phyloP scores from a whole-genome alignment of 2,797 vertebrate genomes.

The Sardinella longiceps region DNA sequence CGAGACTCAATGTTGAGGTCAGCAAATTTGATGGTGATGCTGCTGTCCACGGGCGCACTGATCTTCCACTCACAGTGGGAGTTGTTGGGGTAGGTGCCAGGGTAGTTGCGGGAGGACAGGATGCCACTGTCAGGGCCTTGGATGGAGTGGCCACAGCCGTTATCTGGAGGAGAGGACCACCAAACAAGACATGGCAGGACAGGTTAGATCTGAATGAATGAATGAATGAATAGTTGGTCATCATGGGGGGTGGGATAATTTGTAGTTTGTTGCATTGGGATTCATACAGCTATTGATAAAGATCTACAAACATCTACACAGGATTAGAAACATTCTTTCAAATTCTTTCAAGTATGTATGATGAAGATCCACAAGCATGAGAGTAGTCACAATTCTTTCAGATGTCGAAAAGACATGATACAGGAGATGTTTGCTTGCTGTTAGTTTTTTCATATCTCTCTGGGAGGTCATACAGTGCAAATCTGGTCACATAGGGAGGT shows the following conservation, averaged over 20 bases:
- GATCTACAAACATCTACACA: background rate
- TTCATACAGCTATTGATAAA: background rate
- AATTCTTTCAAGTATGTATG: too few relatives aligned
- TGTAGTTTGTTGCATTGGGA: background rate
- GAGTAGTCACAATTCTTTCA: too few relatives aligned
- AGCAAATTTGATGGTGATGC: conserved; percentile 77
- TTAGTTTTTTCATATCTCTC: too few relatives aligned
- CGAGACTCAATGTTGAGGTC: conserved; percentile 82
- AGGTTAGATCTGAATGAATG: background rate
- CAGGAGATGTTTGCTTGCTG: too few relatives aligned
- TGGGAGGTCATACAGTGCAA: too few relatives aligned
- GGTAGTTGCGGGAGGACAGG: conserved; percentile 83
- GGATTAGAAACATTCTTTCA: too few relatives aligned
- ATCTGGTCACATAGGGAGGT: background rate
- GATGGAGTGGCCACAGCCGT: conserved; percentile 80
- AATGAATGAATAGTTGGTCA: background rate
- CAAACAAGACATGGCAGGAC: background rate
- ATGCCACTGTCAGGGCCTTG: conserved; percentile 81
- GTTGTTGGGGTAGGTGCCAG: conserved; percentile 82
- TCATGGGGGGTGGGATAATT: background rate
- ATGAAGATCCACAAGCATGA: too few relatives aligned
- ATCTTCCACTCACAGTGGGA: conserved; percentile 81
- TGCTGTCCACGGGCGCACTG: conserved; percentile 72
- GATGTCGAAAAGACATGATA: too few relatives aligned
- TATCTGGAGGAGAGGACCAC: conserved; percentile 62